Evolutionary conservation across 2,888 invertebrate genomes (phyloP), one percentile per base, ranked within the genome.

Genomic region (Oxyscelio sp.): DNA sequence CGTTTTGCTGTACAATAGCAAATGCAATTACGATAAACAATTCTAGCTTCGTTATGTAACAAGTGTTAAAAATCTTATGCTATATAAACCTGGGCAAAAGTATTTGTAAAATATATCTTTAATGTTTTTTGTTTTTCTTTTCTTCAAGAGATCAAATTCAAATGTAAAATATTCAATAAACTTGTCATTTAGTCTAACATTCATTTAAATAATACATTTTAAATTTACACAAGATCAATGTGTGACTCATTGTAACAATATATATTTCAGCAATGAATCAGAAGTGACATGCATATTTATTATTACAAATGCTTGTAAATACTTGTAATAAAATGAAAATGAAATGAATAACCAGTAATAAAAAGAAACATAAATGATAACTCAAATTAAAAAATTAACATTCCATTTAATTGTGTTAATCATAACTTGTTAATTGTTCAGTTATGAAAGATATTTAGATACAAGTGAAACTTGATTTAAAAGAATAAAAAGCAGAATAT

Each of bases 151-250:
- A 73, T 52, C 59, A 61, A 52, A 31, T 40, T 50, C 6, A n/a
- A 73, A 61, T 61, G 24, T 31, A 54, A 43, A 31, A 50, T 43
- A 63, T 74, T 52, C 54, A 19, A 27, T 11, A 54, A 59, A 68
- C 52, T 77, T 13, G 63, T 77, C 59, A 66, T 59, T 48, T 40
- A 58, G 11, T 9, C n/a, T n/a, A 40, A 66, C 52, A 52, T 27
- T 61, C 27, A 77, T 77, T 77, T 77, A 68, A 77, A 68, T 77
- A 52, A 52, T 68, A 68, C 68, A 77, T 75, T 58, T 40, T n/a
- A 17, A 59, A 77, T 50, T 59, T 52, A 31, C 68, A 52, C 52
- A 68, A 50, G 52, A 52, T 52, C 59, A 68, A 68, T 56, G 70
- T 63, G 70, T 71, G 56, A 79, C 38, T 79, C 78, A 79, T 48